Evolutionary conservation across 2,888 invertebrate genomes (phyloP), one percentile per base, ranked within the genome.

Genomic region (Dilophus febrilis): DNA sequence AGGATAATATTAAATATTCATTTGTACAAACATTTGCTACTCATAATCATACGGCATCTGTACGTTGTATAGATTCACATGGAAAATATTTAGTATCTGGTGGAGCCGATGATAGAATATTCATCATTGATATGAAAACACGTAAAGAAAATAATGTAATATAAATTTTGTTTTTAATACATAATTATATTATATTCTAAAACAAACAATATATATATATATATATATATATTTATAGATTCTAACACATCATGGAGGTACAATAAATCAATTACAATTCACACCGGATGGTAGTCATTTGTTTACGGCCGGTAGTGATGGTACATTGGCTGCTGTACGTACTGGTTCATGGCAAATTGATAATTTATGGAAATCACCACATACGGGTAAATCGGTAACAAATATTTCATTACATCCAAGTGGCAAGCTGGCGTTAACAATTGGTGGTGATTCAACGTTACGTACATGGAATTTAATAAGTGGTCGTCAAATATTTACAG

Each of bases 381-480:
- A 95, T 61, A 79, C 77, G 64, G 86, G 80, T 40, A 66, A 67
- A 46, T 68, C 77, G 4, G 72, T 94, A 1, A 74, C 75, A 42
- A 72, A 74, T 46, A 64, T 92, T 40, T 75, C 83, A 37, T 70
- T 92, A 36, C 94, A 95, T 66, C 85, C 90, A 2, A 78, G 79
- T 50, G 90, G 90, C 12, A 91, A 90, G 63, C 53, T 94, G 47
- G 87, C 88, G 1, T 62, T 95, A 8, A 83, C 90, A 11, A 70
- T 91, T 30, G 88, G 91, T 13, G 74, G 73, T 37, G 92, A 95
- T 60, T 74, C 74, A 49, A 78, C 82, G 5, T 59, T 95, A 35
- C 68, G 80, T 51, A 92, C 92, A 3, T 95, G 95, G 95, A 92
- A 95, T 66, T 67, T 95, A 45, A 69, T 94, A 1, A 91, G 88